These are phyloP conservation scores for Agelaius tricolor DNA, from an alignment of 2,113 vertebrate species.

Conservation along the genomic window DNA sequence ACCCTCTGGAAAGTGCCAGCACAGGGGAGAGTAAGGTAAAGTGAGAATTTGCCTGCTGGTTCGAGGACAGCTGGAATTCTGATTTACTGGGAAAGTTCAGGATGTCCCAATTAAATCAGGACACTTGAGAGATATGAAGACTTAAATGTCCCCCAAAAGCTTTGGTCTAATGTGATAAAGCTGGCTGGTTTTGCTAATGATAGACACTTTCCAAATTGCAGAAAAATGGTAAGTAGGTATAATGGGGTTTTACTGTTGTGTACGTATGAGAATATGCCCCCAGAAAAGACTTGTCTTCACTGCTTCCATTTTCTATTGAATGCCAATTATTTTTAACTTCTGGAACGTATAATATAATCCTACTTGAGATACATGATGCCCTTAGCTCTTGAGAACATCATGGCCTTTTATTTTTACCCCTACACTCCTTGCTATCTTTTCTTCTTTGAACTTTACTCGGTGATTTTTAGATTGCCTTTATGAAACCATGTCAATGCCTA, in stretches of 20 bases:
- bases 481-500: neutral
- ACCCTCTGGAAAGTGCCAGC: constrained; percentile 5
- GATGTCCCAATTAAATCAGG: constrained; percentile 33
- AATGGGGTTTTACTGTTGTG: neutral
- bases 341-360: neutral
- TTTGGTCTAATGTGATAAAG: constrained; percentile 15
- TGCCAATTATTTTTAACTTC: constrained; percentile 30
- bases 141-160: neutral
- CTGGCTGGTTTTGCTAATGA: neutral
- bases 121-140: neutral
- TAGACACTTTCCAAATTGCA: neutral
- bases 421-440: neutral
- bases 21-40: neutral
- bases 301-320: neutral
- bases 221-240: neutral
- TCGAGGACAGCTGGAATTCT: neutral
- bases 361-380: constrained; percentile 19
- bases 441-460: neutral
- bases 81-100: constrained; percentile 31
- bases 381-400: constrained; percentile 18
- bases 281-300: neutral
- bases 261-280: neutral
- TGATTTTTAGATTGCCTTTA: neutral
- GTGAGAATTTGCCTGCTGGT: neutral
- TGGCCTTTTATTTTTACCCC: neutral